Conservation (phyloP, 2,113 vertebrate genomes). For the Campylomormyrus tamandua region DNA sequence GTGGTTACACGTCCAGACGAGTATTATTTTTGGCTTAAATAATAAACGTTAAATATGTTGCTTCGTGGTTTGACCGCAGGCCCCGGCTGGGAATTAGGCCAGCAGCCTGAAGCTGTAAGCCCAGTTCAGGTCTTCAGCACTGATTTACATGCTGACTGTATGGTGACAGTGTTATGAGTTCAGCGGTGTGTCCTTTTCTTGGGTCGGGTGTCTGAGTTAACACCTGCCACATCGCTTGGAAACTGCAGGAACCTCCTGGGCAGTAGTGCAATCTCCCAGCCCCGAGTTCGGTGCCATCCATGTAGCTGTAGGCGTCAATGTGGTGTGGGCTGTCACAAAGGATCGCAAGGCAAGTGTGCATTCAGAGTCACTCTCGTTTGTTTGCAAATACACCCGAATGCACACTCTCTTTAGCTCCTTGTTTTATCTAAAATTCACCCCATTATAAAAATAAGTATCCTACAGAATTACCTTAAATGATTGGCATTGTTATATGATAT, state of each 20-base stretch:
- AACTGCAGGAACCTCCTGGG: constrained; percentile 68
- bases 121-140: neutral
- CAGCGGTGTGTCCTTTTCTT: neutral
- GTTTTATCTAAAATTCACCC: neutral
- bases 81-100: neutral
- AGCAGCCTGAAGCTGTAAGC: neutral
- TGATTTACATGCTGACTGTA: neutral
- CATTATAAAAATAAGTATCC: neutral
- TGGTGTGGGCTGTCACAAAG: constrained; percentile 91
- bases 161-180: neutral
- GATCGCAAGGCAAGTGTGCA: constrained; percentile 77
- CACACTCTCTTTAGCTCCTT: neutral
- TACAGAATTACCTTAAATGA: neutral
- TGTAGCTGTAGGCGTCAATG: constrained; percentile 74
- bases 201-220: neutral
- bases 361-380: neutral
- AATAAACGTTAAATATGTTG: neutral
- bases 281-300: constrained; percentile 77
- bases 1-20: neutral
- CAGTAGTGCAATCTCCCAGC: constrained; percentile 77
- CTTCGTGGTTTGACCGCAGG: neutral
- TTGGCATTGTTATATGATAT: neutral
- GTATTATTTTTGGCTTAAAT: neutral
- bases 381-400: neutral
- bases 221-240: neutral